Base-by-base conservation (phyloP, 2,113 vertebrate species). In the Psittacula cyanocephala region DNA sequence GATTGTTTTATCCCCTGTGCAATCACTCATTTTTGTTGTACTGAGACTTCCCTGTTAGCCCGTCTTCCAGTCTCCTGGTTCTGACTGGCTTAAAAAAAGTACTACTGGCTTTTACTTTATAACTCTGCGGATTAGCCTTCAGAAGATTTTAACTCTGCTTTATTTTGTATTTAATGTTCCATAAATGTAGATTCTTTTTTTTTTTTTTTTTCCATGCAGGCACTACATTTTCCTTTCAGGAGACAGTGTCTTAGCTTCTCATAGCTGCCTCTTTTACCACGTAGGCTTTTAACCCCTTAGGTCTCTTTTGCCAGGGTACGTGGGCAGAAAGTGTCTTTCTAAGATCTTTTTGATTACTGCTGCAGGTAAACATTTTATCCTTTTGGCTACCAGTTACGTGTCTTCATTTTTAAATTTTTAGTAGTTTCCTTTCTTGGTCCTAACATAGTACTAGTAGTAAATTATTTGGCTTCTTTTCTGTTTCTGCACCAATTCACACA, bases 21-120 rank as follows among this genome's bases (percentile, higher is more conserved):
- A 68, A 37, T 39, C 41, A 46, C 62, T 28, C 25, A 80, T 17
- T 27, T 35, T 59, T 68, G 43, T 8, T 60, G 33, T 41, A 74
- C 2, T 39, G 22, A 37, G 22, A 87, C 11, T 59, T 49, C 37
- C 52, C 25, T 39, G 9, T 43, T 64, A 39, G 8, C 0, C 0
- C 11, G 2, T 33, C 33, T 55, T 80, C 43, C 24, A 64, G 31
- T 33, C 74, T 77, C 43, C 68, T 60, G 10, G 23, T 25, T 17
- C 39, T 60, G 37, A 71, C 1, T 2, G 27, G 14, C 17, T 70
- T 62, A n/a, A 71, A 86, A 63, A 59, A 41, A 78, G 23, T 25
- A 59, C 10, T 59, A 13, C 43, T 35, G 49, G 31, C 7, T 88
- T 79, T 63, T 72, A 31, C 35, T 88, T 67, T 20, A 3, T 31